These are phyloP conservation scores for Caenorhabditis doughertyi DNA, from an alignment of 2,888 invertebrate genomes.

Conservation along the genomic window DNA sequence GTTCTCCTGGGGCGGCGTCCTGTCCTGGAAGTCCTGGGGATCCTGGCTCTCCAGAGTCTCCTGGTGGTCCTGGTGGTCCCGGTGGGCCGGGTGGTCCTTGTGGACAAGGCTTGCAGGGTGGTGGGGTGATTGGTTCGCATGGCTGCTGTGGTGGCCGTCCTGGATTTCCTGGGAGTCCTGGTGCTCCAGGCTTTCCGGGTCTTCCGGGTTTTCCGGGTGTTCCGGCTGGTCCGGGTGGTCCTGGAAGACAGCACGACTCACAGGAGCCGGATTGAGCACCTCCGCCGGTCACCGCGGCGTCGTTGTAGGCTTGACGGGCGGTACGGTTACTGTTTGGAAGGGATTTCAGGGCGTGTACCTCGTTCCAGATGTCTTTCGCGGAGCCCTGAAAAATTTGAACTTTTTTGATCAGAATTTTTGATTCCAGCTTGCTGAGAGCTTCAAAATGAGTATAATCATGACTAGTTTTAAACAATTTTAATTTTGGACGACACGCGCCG, in stretches of 20 bases:
- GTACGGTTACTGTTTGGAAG: constrained; percentile 72
- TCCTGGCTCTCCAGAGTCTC: constrained; percentile 71
- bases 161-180: constrained; percentile 70
- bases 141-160: constrained; percentile 70
- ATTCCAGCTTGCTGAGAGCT: too few species aligned
- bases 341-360: constrained; percentile 68
- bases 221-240: constrained; percentile 68
- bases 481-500: too few species aligned
- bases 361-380: constrained; percentile 80
- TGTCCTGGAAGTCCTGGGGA: constrained; percentile 74
- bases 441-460: too few species aligned
- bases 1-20: constrained; percentile 74
- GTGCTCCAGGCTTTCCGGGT: constrained; percentile 70
- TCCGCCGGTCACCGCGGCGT: constrained; percentile 58
- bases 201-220: constrained; percentile 70
- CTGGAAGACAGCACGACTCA: constrained; percentile 71
- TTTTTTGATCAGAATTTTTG: not conserved
- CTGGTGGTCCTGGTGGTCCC: constrained; percentile 67
- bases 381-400: constrained; percentile 58
- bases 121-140: constrained; percentile 70
- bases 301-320: constrained; percentile 74
- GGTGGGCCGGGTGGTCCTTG: constrained; percentile 70
- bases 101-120: constrained; percentile 70
- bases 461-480: too few species aligned
- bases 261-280: constrained; percentile 74